phyloP scores from a whole-genome alignment of 1,140 invertebrate species.

The Eupeodes corollae region DNA sequence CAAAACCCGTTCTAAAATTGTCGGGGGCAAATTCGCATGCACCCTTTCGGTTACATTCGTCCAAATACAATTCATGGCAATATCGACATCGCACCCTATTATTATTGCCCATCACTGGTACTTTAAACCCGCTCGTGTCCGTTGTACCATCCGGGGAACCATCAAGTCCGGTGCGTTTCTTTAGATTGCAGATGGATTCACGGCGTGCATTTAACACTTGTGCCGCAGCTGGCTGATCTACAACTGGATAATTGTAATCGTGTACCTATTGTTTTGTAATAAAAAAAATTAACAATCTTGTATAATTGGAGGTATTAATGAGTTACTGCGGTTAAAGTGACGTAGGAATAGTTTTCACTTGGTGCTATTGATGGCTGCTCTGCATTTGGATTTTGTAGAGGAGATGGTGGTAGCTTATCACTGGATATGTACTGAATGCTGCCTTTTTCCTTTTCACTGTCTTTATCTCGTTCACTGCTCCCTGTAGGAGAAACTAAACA shows the following conservation, averaged over 20 bases:
- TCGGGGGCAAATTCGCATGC: slow-evolving; percentile 84
- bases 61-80: slow-evolving; percentile 61
- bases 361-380: slow-evolving; percentile 20
- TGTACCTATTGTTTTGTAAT: slow-evolving; percentile 38
- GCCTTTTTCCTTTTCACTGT: slow-evolving; percentile 22
- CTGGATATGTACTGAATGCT: slow-evolving; percentile 39
- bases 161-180: slow-evolving; percentile 43
- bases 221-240: slow-evolving; percentile 48
- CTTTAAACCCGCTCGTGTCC: no score
- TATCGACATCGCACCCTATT: slow-evolving; percentile 37
- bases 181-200: slow-evolving; percentile 47
- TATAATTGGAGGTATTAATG: background rate
- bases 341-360: slow-evolving; percentile 68
- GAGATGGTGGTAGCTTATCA: slow-evolving; percentile 36
- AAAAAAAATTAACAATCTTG: slow-evolving; percentile 10
- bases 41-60: slow-evolving; percentile 70
- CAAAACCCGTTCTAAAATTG: slow-evolving; percentile 64
- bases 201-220: slow-evolving; percentile 38
- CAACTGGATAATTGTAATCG: slow-evolving; percentile 71
- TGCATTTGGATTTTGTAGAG: slow-evolving; percentile 36
- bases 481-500: background rate
- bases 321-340: slow-evolving; percentile 62
- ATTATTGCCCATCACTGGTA: background rate
- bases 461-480: slow-evolving; percentile 7
- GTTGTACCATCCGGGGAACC: slow-evolving; percentile 20